Conservation (phyloP, 2,113 vertebrate genomes). For the Axis porcinus region DNA sequence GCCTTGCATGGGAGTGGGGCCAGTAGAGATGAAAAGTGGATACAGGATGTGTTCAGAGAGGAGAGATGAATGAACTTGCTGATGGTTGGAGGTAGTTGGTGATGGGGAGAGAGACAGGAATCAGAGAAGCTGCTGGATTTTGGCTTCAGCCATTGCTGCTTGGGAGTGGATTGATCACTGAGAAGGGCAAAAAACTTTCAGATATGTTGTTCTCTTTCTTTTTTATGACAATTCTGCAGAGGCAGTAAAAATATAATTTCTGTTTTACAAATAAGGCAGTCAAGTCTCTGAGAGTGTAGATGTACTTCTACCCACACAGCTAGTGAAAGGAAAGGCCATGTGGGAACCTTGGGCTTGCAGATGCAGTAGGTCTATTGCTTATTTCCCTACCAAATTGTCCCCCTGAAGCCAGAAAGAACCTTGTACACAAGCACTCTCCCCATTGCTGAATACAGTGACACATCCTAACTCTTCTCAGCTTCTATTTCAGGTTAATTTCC, state of each 20-base stretch:
- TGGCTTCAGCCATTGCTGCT: rapidly evolving
- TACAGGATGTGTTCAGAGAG: too few relatives aligned
- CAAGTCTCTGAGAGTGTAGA: not conserved
- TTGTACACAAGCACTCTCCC: not conserved
- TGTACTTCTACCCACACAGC: not conserved
- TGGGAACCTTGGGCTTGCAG: not conserved
- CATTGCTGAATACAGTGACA: not conserved
- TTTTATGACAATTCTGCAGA: not conserved
- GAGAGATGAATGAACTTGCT: not conserved
- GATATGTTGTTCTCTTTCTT: not conserved
- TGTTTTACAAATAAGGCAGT: not conserved
- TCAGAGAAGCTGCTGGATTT: not conserved
- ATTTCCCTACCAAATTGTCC: not conserved
- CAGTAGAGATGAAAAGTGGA: too few relatives aligned
- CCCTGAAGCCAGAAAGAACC: not conserved
- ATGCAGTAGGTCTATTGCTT: not conserved
- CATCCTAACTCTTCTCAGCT: not conserved
- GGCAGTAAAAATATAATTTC: not conserved
- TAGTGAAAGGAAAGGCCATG: not conserved
- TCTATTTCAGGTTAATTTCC: not conserved
- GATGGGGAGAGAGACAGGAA: not conserved
- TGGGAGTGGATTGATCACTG: not conserved
- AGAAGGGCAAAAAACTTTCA: not conserved
- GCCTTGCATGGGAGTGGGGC: not conserved
- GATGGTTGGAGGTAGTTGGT: too few relatives aligned